Base-by-base conservation (phyloP, 2,888 invertebrate genomes). In the Tolmerus cingulatus region DNA sequence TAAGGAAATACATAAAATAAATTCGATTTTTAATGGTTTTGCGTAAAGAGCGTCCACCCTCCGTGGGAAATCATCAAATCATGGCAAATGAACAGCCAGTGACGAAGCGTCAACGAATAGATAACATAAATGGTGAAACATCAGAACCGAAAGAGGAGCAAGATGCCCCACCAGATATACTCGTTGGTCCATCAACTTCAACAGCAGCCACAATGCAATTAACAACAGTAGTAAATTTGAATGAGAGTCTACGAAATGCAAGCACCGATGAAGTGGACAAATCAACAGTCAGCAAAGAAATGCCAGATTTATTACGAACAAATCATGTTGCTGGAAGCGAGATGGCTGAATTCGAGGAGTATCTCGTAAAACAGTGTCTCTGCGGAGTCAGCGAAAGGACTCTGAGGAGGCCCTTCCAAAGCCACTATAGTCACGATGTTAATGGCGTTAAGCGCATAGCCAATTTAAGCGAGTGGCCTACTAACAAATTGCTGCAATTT, bases 41-140 rank as follows among this genome's bases (percentile, higher is more conserved):
- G 87, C 88, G 89, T 77, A 90, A 90, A 89, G 90, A 89, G 79
- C 89, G 90, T 87, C 88, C 89, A 88, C 89, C 90, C 89, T 88
- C 87, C 86, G 88, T 87, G 89, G 90, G 89, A 89, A 88, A 88
- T 86, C 89, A 89, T 66, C 86, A 77, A 76, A 89, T 66, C 86
- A 96, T 96, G 96, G 95, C 95, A 91, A 95, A 95, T 90, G 96
- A 96, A 93, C 97, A 97, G 93, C 97, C 97, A 89, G 95, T 96
- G 90, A 97, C 96, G 92, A 97, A 97, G 93, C 96, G 97, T 91
- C 95, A 96, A 91, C 95, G 96, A 91, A 95, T 96, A 90, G 95
- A 95, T 88, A 91, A 89, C 76, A 89, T 88, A 74, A 85, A 74
- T 78, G 87, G 85, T n/a, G 86, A 78, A 78, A 19, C 89, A 79